Evolutionary conservation across 2,888 invertebrate species (phyloP).

Genomic region (Netelia melanura): DNA sequence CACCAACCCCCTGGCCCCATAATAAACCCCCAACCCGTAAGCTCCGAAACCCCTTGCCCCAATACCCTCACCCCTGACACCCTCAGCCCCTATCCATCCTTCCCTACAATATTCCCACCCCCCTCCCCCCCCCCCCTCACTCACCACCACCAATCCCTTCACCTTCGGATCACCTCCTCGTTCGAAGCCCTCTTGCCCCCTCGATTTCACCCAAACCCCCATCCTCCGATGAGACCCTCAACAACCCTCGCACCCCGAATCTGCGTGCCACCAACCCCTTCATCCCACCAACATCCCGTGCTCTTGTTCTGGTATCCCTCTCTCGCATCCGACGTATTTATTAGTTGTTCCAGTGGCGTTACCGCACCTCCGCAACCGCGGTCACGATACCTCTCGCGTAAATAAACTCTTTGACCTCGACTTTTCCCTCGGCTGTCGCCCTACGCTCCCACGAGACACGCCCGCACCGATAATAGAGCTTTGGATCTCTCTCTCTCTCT

Average conservation of each 20-base stretch:
- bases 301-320: background rate
- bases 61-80: no score
- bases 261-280: no score
- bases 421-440: constrained; percentile 63
- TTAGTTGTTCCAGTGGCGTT: constrained; percentile 63
- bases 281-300: background rate
- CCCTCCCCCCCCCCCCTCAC: no score
- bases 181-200: no score
- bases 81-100: no score
- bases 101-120: no score
- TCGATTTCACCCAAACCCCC: no score
- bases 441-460: constrained; percentile 51
- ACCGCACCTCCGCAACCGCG: constrained; percentile 47
- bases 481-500: constrained; percentile 11
- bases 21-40: no score
- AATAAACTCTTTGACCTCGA: constrained; percentile 64
- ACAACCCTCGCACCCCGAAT: background rate
- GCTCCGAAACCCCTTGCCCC: no score
- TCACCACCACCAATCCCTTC: no score
- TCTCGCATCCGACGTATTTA: constrained; percentile 59
- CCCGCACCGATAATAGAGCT: constrained; percentile 51
- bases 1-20: no score
- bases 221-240: background rate
- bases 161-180: no score
- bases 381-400: constrained; percentile 38